Evolutionary conservation across 2,113 vertebrate genomes (phyloP), one percentile per base, ranked within the genome.

Genomic region (Panthera leo): DNA sequence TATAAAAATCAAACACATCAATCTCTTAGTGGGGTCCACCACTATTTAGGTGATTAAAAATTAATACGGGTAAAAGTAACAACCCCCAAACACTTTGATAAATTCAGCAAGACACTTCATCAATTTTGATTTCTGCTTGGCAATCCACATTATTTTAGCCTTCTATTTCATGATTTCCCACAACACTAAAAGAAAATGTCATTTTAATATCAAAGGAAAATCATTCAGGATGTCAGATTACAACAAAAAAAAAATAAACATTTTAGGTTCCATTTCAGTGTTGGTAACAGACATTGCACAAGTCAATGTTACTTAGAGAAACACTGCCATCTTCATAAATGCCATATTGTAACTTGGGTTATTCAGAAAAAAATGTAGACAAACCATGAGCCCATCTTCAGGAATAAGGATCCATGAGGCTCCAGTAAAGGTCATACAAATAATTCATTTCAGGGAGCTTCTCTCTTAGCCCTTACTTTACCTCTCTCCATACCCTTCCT

Each of bases 111-210:
- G 27, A 85, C 11, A 89, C 36, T 83, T 90, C 45, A 94, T 80
- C 53, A 79, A 53, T 79, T 95, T n/a, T 84, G 12, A 92, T 91
- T 94, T 85, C 65, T 89, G 34, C 29, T 85, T 97, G 79, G 36
- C 34, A 79, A 75, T 58, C 29, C 34, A 63, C 75, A 68, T 76
- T 61, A 80, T 75, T 80, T 80, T 84, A 97, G 27, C 9, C 8
- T 61, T 58, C 27, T 85, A 53, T 67, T 88, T 67, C 31, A 85
- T 34, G 36, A 91, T 91, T 63, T 94, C 78, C 34, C 25, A 53
- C 27, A 68, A 76, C 27, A 75, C 23, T 70, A 53, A 95, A 91
- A 91, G 53, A 82, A 90, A 95, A 70, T 63, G 48, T 76, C 67
- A n/a, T 58, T 34, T 92, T 16, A 82, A 45, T n/a, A 63, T 5